Conservation (phyloP, 2,888 invertebrate species). For the Ichneumon xanthorius region DNA sequence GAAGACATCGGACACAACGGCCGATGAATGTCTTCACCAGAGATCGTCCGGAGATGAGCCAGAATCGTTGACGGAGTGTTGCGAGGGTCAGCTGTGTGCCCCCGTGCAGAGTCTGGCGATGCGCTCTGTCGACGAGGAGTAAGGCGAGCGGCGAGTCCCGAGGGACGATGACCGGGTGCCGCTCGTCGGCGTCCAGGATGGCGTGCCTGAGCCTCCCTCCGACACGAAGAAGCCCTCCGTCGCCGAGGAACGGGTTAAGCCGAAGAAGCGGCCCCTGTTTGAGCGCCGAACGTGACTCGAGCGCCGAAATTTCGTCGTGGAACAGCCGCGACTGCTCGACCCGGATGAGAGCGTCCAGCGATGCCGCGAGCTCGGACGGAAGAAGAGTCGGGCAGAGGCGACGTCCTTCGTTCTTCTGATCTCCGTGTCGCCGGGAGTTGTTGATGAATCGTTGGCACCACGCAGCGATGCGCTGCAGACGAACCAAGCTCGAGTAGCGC, state of each 20-base stretch:
- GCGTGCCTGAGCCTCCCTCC: slow-evolving; percentile 47
- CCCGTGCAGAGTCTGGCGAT: slow-evolving; percentile 28
- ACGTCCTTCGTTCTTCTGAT: background rate
- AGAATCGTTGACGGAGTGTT: slow-evolving; percentile 4
- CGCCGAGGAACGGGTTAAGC: slow-evolving; percentile 49
- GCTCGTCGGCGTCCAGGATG: slow-evolving; percentile 22
- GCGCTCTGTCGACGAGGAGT: slow-evolving; percentile 13
- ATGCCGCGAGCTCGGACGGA: slow-evolving; percentile 5
- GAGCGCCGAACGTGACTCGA: slow-evolving; percentile 9
- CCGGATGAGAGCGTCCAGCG: slow-evolving; percentile 3
- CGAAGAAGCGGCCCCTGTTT: slow-evolving; percentile 11
- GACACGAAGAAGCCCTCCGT: slow-evolving; percentile 33
- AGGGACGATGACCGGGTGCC: slow-evolving; percentile 6
- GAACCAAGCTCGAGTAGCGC: background rate
- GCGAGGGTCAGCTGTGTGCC: slow-evolving; percentile 54
- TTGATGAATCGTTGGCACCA: background rate
- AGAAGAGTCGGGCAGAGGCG: background rate
- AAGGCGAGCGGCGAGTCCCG: slow-evolving; percentile 17
- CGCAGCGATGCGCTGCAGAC: background rate
- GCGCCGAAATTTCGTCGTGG: background rate
- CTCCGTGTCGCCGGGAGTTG: background rate
- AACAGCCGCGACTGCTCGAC: slow-evolving; percentile 29
- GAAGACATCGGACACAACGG: background rate
- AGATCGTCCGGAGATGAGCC: slow-evolving; percentile 1
- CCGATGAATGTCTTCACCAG: background rate